Base-by-base conservation (phyloP, 2,888 invertebrate species). In the Protonemura montana region DNA sequence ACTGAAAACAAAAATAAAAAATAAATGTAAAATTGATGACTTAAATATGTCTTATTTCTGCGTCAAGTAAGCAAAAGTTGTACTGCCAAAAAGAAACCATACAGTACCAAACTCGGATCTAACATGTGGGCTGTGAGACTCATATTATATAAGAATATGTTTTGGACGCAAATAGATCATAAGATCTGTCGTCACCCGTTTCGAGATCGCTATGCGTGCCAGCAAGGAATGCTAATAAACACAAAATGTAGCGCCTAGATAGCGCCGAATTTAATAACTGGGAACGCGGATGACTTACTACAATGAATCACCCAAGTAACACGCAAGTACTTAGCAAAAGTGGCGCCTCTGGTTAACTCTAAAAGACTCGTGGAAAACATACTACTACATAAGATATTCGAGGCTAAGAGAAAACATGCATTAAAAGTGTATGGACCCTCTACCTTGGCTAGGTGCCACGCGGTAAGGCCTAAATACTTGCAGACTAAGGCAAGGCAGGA, bases 381-480 rank as follows among this genome's bases (percentile, higher is more conserved):
- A 59, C 59, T 84, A 84, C 59, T 84, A 84, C 59, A 84, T 59
- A 28, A 86, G 86, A 86, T 86, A 86, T 86, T 86, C 80, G 82
- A 81, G 82, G 82, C 27, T 85, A 78, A 86, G 86, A 86, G 85
- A 85, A 81, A 82, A 86, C 86, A 86, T 41, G 16, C 86, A 86
- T 82, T 82, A 86, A 81, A 29, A 76, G 81, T 81, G 81, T 81
- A 81, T 81, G 78, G 78, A 29, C 76, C 25, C 83, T 25, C 42
- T 28, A 86, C 86, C 86, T 86, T 86, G 86, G 86, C 81, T 28
- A 82, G 86, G 86, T 86, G 86, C 86, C 80, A 26, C 80, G n/a
- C n/a, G 35, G 29, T 21, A 80, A 21, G 27, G 76, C 41, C 80
- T 30, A 78, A 42, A 80, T 81, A 80, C 30, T 85, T 85, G 85